Evolutionary conservation across 2,113 vertebrate species (phyloP).

Genomic region (Synodontis membranacea): DNA sequence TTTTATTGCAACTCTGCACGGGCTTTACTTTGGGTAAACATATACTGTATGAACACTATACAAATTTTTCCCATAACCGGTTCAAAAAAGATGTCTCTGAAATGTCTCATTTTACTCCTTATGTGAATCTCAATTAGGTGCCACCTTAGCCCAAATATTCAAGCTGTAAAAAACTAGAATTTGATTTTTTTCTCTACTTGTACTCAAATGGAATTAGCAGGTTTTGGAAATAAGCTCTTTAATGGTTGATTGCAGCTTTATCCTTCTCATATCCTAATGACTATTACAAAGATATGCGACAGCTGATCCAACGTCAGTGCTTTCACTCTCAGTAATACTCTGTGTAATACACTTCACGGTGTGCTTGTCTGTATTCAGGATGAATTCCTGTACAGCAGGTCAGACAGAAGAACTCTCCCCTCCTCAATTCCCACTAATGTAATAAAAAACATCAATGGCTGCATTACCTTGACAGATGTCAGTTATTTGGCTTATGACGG

Average conservation of each 20-base stretch:
- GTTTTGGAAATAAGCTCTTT: no score
- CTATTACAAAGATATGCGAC: neutral
- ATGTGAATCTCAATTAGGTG: no score
- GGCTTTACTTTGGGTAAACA: no score
- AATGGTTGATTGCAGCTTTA: neutral
- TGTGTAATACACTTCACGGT: neutral
- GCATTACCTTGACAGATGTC: slow-evolving; percentile 44
- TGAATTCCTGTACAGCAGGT: slow-evolving; percentile 15
- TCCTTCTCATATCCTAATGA: neutral
- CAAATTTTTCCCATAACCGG: no score
- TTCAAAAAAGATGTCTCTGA: no score
- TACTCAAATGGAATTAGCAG: no score
- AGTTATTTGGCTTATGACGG: slow-evolving; percentile 36
- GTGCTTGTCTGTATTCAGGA: slow-evolving; percentile 33
- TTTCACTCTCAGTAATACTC: neutral
- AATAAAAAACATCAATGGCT: slow-evolving; percentile 37
- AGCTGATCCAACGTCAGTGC: neutral
- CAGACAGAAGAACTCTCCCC: slow-evolving; percentile 25
- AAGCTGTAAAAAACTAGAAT: no score
- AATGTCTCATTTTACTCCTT: no score
- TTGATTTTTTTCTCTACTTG: no score
- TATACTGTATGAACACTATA: no score
- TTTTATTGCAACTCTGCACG: no score
- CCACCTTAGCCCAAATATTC: no score
- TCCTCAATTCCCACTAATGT: slow-evolving; percentile 22